Evolutionary conservation across 1,140 invertebrate species (phyloP), one percentile per base, ranked within the genome.

Genomic region (Heliothis virescens): DNA sequence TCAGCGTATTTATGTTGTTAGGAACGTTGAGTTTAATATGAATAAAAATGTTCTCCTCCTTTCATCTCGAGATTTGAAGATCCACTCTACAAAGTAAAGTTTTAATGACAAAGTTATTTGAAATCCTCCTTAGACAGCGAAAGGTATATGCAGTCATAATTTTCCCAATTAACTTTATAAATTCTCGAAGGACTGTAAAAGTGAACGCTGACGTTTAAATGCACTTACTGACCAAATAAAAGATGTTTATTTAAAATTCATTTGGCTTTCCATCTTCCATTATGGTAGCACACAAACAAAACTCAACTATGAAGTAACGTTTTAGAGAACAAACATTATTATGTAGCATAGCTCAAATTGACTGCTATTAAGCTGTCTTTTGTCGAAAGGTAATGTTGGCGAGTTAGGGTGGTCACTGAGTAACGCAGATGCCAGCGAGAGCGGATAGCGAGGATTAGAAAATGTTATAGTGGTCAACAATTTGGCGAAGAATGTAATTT

Each of bases 291-390:
- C 15, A 47, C 16, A 65, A 59, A 10, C 41, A 48, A 67, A 48
- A 34, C 65, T 15, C 4, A 34, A 59, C 75, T 18, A 74, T 67
- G 65, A 55, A 79, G 80, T 73, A 78, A 52, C 50, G 21, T 21
- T 82, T 21, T 79, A 76, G 79, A 79, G 72, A 82, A 79, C 65
- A 82, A 50, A 62, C 57, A 79, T 72, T 60, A 71, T 15, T 69
- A 29, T 34, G 73, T 78, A 59, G 69, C 79, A 62, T 57, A 69
- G 15, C n/a, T 50, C 34, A 79, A 82, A 84, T 77, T 77, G 80
- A 67, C 48, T 72, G 59, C 78, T 74, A 82, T 84, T 82, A 84
- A 81, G 60, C 55, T 80, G 77, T 77, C 74, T 79, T 79, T 82
- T 80, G 78, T 80, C 55, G 63, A 80, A 81, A 48, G 73, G 69